Conservation (phyloP, 2,888 invertebrate genomes). For the Bellardia pandia region DNA sequence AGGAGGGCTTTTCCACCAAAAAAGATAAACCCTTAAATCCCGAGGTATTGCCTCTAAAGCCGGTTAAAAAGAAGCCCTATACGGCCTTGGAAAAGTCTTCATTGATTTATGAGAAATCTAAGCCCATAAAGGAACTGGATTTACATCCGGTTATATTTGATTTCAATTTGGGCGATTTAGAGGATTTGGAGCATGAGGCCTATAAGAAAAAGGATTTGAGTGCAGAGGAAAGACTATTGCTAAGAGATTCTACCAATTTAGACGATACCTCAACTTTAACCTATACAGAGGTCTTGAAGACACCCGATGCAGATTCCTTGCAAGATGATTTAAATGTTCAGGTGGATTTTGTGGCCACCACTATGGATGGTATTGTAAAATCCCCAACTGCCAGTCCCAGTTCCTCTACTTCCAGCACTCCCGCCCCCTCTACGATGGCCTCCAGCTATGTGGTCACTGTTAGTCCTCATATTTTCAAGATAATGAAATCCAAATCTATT, state of each 20-base stretch:
- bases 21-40: slow-evolving; percentile 79
- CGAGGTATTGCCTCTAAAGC: slow-evolving; percentile 79
- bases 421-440: slow-evolving; percentile 27
- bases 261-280: slow-evolving; percentile 60
- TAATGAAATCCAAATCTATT: slow-evolving; percentile 79
- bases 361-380: not conserved
- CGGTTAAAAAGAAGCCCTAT: slow-evolving; percentile 80
- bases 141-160: slow-evolving; percentile 82
- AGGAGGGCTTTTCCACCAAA: slow-evolving; percentile 68
- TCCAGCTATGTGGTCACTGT: slow-evolving; percentile 67
- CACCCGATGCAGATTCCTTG: slow-evolving; percentile 61
- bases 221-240: slow-evolving; percentile 79
- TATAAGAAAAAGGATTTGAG: slow-evolving; percentile 81
- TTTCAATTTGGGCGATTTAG: slow-evolving; percentile 83
- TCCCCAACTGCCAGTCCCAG: slow-evolving; percentile 52
- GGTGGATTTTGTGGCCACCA: slow-evolving; percentile 64
- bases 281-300: slow-evolving; percentile 71
- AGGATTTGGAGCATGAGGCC: slow-evolving; percentile 81
- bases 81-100: slow-evolving; percentile 78
- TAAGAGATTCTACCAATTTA: slow-evolving; percentile 76
- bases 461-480: slow-evolving; percentile 81
- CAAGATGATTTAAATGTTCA: slow-evolving; percentile 70
- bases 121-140: slow-evolving; percentile 80
- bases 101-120: slow-evolving; percentile 78
- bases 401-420: slow-evolving; percentile 19